Base-by-base conservation (phyloP, 2,888 invertebrate genomes). In the Ethmia dodecea region DNA sequence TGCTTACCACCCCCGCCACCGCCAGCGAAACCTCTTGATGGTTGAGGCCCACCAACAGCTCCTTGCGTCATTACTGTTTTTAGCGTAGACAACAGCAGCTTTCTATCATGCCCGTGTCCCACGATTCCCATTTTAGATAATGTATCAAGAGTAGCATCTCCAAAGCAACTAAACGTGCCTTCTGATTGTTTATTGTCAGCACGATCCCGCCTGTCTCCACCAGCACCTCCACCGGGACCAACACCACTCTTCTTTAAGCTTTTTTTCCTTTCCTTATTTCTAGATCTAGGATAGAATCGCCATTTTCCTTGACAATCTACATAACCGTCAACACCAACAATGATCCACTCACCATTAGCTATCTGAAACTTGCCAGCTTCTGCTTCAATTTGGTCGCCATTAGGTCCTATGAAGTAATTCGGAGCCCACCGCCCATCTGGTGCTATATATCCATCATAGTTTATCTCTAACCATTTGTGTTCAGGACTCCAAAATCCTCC, bases 391-490 rank as follows among this genome's bases (percentile, higher is more conserved):
- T 52, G 49, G 28, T 81, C 81, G 20, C 74, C 77, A 38, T 52
- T 62, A 13, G 84, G 84, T 16, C 81, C 81, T 25, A 54, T 52
- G 35, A 86, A 84, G 5, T 1, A 39, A 31, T 68, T 56, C 1
- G 86, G 83, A 9, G 78, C 80, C 81, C 81, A 84, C 32, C 66
- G 64, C 13, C 59, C 69, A 39, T 86, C 84, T 5, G 80, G 77
- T 9, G 59, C 80, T 40, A 83, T 48, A 31, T 56, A 77, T 11
- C 86, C 86, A 41, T 86, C 84, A 9, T 60, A 43, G 42, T 83
- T 84, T 35, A 86, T 83, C 47, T 77, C 72, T 11, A 75, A 35
- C 86, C 86, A 86, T 33, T 70, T 67, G n/a, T 66, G 56, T 11
- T 74, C 59, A 2, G 73, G 69, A 33, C 65, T 56, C 79, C 78